These are phyloP conservation scores for Drosophila quadrilineata DNA, from an alignment of 1,140 invertebrate genomes.

Conservation along the genomic window DNA sequence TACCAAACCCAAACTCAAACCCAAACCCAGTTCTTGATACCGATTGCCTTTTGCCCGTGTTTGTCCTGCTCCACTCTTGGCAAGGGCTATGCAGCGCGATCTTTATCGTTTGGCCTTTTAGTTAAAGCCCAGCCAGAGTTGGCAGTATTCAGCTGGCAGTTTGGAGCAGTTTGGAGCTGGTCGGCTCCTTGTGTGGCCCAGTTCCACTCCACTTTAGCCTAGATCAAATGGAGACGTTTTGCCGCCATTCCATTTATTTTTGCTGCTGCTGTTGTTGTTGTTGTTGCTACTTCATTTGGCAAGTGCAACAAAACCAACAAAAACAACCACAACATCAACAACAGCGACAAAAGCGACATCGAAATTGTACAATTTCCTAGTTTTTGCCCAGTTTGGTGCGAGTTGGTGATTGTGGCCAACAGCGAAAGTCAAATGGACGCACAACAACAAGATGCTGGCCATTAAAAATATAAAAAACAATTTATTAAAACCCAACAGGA, in stretches of 20 bases:
- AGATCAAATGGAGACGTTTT: slow-evolving; percentile 27
- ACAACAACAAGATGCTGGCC: slow-evolving; percentile 32
- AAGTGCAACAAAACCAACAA: slow-evolving; percentile 14
- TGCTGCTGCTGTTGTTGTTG: slow-evolving; percentile 23
- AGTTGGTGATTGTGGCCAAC: slow-evolving; percentile 45
- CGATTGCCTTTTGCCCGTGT: not conserved
- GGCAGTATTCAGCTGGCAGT: slow-evolving; percentile 14
- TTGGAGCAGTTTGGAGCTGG: slow-evolving; percentile 31
- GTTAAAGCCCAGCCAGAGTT: slow-evolving; percentile 47
- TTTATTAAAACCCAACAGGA: slow-evolving; percentile 47
- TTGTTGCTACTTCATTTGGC: slow-evolving; percentile 9
- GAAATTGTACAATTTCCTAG: slow-evolving; percentile 65
- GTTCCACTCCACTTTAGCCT: slow-evolving; percentile 40
- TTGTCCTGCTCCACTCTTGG: not conserved
- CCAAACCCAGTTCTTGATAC: not conserved
- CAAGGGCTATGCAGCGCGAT: slow-evolving; percentile 58
- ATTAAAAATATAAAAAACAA: slow-evolving; percentile 45
- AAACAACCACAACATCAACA: slow-evolving; percentile 17
- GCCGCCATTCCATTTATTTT: not conserved
- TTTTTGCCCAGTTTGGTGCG: slow-evolving; percentile 58
- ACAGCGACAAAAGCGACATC: slow-evolving; percentile 4
- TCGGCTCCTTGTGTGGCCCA: slow-evolving; percentile 51
- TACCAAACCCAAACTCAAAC: too few relatives aligned
- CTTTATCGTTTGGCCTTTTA: slow-evolving; percentile 66
- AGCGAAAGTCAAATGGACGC: slow-evolving; percentile 56